Evolutionary conservation across 2,888 invertebrate species (phyloP), one percentile per base, ranked within the genome.

Genomic region (Hirtodrosophila histrioides): DNA sequence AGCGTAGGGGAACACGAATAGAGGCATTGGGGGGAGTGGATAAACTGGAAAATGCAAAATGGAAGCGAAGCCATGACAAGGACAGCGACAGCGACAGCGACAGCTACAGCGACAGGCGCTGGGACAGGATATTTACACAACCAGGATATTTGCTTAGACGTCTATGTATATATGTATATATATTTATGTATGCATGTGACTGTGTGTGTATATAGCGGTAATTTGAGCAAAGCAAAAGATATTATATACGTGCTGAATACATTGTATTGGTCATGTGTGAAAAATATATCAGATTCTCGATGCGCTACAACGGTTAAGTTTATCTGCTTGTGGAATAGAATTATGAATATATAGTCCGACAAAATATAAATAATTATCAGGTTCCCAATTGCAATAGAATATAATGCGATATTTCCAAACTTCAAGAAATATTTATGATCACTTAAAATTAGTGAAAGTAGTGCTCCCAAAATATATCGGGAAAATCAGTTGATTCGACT

Each of bases 41-140:
- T 45, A 75, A 75, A 86, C 60, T 79, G 82, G 64, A 79, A 82
- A 82, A 83, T 82, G 86, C 78, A 85, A 85, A 79, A 76, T 70
- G 68, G 68, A 68, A 75, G 82, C 75, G 67, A 75, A 75, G 67
- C 65, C 70, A 61, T 70, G 86, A 69, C 70, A 78, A 40, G 23
- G 41, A 57, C 55, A 58, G 60, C 45, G 51, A 60, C 71, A 75
- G 58, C 27, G 27, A 45, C 54, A 50, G 45, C 10, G 35, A 45
- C 27, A 48, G 36, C 33, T 10, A 45, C 64, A 39, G 53, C 27
- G 46, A 54, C 55, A 51, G 54, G 24, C 56, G 64, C 40, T 50
- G 50, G 53, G 62, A 60, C 75, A 69, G 76, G 86, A 86, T 82
- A 82, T 82, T 82, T 82, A 86, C 78, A 86, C 78, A 80, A 60